Evolutionary conservation across 2,113 vertebrate genomes (phyloP), one percentile per base, ranked within the genome.

Genomic region (Mugil cephalus): DNA sequence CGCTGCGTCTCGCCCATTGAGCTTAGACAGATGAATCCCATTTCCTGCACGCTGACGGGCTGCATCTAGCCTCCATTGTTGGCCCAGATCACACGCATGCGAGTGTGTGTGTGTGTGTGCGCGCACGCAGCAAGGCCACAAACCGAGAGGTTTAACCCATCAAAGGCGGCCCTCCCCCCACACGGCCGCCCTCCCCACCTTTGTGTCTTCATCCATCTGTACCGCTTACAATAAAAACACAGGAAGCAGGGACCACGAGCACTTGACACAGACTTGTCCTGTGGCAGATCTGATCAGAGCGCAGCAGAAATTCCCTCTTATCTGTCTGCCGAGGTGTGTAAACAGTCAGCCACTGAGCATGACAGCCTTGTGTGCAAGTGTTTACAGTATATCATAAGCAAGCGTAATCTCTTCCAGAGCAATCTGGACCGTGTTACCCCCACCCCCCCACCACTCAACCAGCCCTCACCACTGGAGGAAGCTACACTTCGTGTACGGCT

Each of bases 281-380:
- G 74, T 79, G 67, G 69, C 71, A 87, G 91, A 93, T 92, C 66
- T 72, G 85, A 93, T 93, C 92, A 83, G 78, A 89, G 74, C 24
- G 18, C 74, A 74, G 80, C 82, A 62, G 85, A 85, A 82, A 75
- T 51, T 54, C 76, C 42, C 75, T 71, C 79, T 92, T 87, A 92
- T 90, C 83, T 84, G 59, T 66, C 69, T 56, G 69, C 70, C 74
- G 65, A 62, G 69, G 84, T 84, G 88, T 82, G 83, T 86, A 91
- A 92, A 88, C 90, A 85, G 69, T 69, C 74, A 19, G 42, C 84
- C 82, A 6, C 79, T 58, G 67, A 79, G 70, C 75, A 61, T 67
- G 72, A 68, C 77, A 63, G 42, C 77, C 64, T 55, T 47, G 62
- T 72, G 77, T 55, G 70, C 13, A 19, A 59, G 60, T 85, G 86